A percentile compares a stretch with the other conserved stretches of the same genome.
These are phyloP conservation scores for Myotis findleyi DNA, from an alignment of 2,797 vertebrate species.

Conservation along the genomic window DNA sequence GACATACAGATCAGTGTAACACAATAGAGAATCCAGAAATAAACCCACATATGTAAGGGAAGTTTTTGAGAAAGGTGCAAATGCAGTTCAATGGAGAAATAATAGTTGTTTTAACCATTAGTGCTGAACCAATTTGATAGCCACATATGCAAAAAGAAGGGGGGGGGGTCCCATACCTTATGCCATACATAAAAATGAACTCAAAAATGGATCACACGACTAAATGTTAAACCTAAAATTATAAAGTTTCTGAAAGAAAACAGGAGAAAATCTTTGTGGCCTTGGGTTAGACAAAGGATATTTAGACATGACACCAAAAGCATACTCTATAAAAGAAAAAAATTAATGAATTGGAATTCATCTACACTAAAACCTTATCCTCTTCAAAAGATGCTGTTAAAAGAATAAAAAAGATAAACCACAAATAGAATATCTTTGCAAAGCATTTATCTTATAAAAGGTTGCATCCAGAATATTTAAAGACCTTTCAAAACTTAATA, in stretches of 20 bases:
- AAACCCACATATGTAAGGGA: neutral
- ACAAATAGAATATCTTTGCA: neutral
- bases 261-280: neutral
- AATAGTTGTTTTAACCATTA: neutral
- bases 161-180: neutral
- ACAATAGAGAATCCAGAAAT: constrained; percentile 22
- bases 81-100: neutral
- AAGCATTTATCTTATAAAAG: constrained; percentile 3
- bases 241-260: neutral
- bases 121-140: neutral
- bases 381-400: neutral
- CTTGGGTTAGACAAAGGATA: neutral
- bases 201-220: neutral
- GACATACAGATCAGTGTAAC: neutral
- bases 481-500: neutral
- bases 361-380: neutral
- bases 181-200: constrained; percentile 4
- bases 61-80: constrained; percentile 3
- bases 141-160: neutral
- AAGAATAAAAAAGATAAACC: neutral
- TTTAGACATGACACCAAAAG: neutral
- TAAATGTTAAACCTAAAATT: neutral
- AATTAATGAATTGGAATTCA: neutral
- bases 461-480: neutral
- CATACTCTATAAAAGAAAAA: neutral